These are phyloP conservation scores for Syngnathoides biaculeatus DNA, from an alignment of 2,113 vertebrate genomes.

Conservation along the genomic window DNA sequence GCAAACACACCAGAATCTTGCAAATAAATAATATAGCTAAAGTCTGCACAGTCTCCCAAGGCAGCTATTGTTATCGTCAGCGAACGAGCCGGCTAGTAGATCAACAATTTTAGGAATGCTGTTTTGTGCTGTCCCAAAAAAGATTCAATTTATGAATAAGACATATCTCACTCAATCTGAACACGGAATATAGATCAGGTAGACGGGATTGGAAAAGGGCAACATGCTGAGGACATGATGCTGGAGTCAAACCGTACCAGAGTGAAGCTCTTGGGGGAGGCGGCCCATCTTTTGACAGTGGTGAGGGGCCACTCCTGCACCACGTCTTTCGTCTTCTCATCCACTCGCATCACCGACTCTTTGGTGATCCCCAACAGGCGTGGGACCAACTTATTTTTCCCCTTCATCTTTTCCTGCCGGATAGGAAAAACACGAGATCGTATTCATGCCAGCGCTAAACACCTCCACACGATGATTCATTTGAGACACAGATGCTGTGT, in stretches of 20 bases:
- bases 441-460: constrained; percentile 30
- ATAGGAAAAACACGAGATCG: constrained; percentile 43
- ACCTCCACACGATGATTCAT: constrained; percentile 59
- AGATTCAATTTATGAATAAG: constrained; percentile 14
- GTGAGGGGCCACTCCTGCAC: constrained; percentile 98
- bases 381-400: constrained; percentile 96
- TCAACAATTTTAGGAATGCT: constrained; percentile 17
- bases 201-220: constrained; percentile 5
- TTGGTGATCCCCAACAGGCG: constrained; percentile 96
- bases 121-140: constrained; percentile 8
- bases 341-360: constrained; percentile 97
- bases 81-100: constrained; percentile 25
- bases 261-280: constrained; percentile 98
- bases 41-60: constrained; percentile 28
- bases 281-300: constrained; percentile 98
- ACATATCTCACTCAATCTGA: constrained; percentile 10
- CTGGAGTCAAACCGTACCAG: constrained; percentile 76
- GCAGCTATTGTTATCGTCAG: constrained; percentile 41
- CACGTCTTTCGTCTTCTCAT: constrained; percentile 97
- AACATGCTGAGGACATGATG: constrained; percentile 10
- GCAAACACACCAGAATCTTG: constrained; percentile 41
- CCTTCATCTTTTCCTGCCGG: constrained; percentile 96
- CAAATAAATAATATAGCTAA: constrained; percentile 54
- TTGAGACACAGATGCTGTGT: constrained; percentile 16
- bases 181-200: constrained; percentile 18